A percentile compares a stretch with the other conserved stretches of the same genome.
Evolutionary conservation across 2,113 vertebrate species (phyloP).

Genomic region (Mellivora capensis): DNA sequence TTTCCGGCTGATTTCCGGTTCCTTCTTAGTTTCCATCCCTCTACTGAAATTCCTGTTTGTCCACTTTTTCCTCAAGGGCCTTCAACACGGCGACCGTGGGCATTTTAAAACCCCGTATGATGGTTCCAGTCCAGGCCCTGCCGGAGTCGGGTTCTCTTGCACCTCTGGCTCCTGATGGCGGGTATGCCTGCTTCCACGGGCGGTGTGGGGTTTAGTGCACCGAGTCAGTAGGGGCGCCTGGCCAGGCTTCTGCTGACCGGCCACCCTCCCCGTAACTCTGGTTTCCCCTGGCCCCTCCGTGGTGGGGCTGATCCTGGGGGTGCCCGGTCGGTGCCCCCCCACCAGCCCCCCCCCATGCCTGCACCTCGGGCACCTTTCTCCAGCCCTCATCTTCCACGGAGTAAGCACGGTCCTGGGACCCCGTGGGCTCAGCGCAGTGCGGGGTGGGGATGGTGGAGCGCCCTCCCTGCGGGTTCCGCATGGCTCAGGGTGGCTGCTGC

Average conservation of each 20-base stretch:
- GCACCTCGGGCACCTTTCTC: no score
- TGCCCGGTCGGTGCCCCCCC: background rate
- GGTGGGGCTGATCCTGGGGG: no score
- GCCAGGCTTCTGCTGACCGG: background rate
- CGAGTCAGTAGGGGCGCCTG: accelerated
- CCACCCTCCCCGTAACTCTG: accelerated
- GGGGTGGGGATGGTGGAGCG: accelerated
- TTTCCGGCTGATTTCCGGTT: background rate
- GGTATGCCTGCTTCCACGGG: background rate
- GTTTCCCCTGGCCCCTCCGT: background rate
- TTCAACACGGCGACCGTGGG: background rate
- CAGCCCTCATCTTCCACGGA: background rate
- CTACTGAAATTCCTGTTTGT: background rate
- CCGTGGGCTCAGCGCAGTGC: accelerated
- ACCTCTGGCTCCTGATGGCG: background rate
- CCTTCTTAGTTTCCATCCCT: background rate
- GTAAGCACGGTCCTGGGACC: no score
- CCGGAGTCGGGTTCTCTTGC: background rate
- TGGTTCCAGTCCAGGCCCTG: no score
- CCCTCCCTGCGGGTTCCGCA: accelerated
- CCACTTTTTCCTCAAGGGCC: background rate
- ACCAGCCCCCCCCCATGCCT: background rate
- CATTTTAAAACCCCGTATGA: background rate
- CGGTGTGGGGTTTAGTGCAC: background rate
- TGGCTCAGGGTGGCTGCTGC: no score